These are phyloP conservation scores for Dendrolimus houi DNA, from an alignment of 2,888 invertebrate genomes.

Conservation along the genomic window DNA sequence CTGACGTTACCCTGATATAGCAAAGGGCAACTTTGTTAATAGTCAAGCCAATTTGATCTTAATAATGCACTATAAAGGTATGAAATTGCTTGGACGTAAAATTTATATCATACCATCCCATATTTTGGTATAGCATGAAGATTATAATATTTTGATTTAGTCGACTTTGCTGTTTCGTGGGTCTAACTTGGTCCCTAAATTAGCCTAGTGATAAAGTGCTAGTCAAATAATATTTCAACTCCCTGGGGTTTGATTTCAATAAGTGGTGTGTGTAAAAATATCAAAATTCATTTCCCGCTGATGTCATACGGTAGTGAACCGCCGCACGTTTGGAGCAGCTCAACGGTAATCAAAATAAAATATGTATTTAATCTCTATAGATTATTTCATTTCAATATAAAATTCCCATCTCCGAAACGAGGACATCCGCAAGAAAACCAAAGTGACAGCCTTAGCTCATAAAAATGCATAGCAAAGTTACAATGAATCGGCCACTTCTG, in stretches of 20 bases:
- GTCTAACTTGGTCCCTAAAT: slow-evolving; percentile 14
- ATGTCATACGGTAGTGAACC: slow-evolving; percentile 74
- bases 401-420: too few relatives aligned
- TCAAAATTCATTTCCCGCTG: slow-evolving; percentile 76
- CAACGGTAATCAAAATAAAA: slow-evolving; percentile 32
- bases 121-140: slow-evolving; percentile 35
- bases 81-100: slow-evolving; percentile 12
- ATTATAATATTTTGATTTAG: slow-evolving; percentile 57
- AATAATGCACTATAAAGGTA: slow-evolving; percentile 2
- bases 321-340: slow-evolving; percentile 73
- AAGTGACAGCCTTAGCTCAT: too few relatives aligned
- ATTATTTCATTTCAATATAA: too few relatives aligned
- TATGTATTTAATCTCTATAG: too few relatives aligned
- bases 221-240: background rate
- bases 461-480: too few relatives aligned
- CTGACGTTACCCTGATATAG: slow-evolving; percentile 41
- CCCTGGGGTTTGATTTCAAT: slow-evolving; percentile 15
- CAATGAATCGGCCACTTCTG: too few relatives aligned
- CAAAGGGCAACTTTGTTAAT: slow-evolving; percentile 29
- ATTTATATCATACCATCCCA: slow-evolving; percentile 43
- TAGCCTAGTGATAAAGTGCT: background rate
- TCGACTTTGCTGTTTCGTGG: slow-evolving; percentile 29
- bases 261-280: slow-evolving; percentile 40
- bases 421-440: too few relatives aligned
- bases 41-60: slow-evolving; percentile 11